Evolutionary conservation across 1,140 invertebrate genomes (phyloP).

Genomic region (Drosophila jambulina): DNA sequence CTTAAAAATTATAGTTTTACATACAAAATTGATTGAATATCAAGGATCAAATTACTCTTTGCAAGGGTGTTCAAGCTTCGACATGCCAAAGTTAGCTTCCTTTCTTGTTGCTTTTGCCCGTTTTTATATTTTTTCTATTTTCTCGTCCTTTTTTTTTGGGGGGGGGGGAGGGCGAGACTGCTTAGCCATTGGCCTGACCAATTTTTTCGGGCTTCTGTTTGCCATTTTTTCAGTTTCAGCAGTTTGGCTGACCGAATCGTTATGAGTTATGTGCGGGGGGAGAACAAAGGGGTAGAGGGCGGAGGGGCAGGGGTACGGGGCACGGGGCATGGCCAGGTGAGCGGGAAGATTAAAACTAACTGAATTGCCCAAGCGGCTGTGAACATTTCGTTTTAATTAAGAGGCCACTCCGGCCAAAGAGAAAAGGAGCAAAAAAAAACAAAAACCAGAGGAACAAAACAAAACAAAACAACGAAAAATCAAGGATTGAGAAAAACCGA

Average conservation of each 20-base stretch:
- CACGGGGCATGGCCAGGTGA: conserved; percentile 1
- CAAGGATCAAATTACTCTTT: neutral
- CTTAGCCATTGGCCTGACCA: conserved; percentile 46
- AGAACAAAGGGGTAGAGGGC: neutral
- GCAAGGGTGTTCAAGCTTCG: neutral
- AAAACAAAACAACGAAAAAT: conserved; percentile 5
- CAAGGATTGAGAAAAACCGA: neutral
- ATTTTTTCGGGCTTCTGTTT: conserved; percentile 41
- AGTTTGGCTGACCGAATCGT: conserved; percentile 32
- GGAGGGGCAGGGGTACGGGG: neutral
- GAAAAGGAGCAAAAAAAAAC: neutral
- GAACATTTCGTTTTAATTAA: conserved; percentile 58
- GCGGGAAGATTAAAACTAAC: conserved; percentile 48
- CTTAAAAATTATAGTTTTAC: too few species aligned
- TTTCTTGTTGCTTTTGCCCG: conserved; percentile 7
- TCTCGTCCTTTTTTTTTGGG: neutral
- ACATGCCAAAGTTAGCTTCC: neutral
- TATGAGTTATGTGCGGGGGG: conserved; percentile 47
- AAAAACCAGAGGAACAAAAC: neutral
- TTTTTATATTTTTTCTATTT: conserved; percentile 32
- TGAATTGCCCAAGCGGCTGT: conserved; percentile 54
- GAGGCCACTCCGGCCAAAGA: conserved; percentile 29
- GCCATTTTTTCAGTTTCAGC: conserved; percentile 14
- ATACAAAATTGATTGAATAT: neutral
- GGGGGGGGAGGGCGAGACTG: conserved; percentile 12